These are phyloP conservation scores for Scaeva pyrastri DNA, from an alignment of 2,888 invertebrate species.

Conservation along the genomic window DNA sequence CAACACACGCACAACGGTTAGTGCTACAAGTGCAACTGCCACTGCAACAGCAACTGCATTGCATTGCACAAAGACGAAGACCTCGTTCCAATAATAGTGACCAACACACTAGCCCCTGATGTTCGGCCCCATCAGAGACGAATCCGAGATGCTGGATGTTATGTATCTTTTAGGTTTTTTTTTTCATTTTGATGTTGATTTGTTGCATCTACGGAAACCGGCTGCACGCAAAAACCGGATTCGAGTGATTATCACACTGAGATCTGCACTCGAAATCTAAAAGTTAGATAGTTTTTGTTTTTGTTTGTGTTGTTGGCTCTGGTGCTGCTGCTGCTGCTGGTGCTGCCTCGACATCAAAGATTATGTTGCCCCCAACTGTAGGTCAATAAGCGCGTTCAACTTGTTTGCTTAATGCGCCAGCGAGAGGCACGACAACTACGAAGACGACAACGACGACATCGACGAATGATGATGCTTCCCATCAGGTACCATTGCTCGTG, in stretches of 20 bases:
- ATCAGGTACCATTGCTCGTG: no score
- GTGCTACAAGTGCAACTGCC: slow-evolving; percentile 39
- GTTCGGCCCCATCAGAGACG: not conserved
- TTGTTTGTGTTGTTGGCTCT: not conserved
- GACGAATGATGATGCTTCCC: slow-evolving; percentile 45
- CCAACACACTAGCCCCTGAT: slow-evolving; percentile 34
- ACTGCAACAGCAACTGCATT: not conserved
- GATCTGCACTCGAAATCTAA: slow-evolving; percentile 70
- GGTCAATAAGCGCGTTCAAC: slow-evolving; percentile 75
- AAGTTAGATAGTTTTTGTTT: slow-evolving; percentile 55
- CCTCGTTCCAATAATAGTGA: slow-evolving; percentile 73
- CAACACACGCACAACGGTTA: slow-evolving; percentile 34
- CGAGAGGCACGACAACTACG: slow-evolving; percentile 13
- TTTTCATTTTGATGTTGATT: slow-evolving; percentile 5
- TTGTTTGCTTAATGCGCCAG: slow-evolving; percentile 64
- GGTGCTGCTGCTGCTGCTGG: slow-evolving; percentile 2
- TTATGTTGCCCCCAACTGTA: slow-evolving; percentile 76
- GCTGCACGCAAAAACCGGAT: slow-evolving; percentile 66
- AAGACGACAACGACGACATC: not conserved
- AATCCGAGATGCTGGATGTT: slow-evolving; percentile 17
- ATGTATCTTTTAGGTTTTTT: slow-evolving; percentile 22
- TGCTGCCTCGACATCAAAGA: slow-evolving; percentile 68
- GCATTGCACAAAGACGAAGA: slow-evolving; percentile 63
- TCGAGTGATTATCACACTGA: slow-evolving; percentile 64
- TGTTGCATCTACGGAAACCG: slow-evolving; percentile 39